Evolutionary conservation across 2,797 vertebrate genomes (phyloP).

Genomic region (Cuniculus paca): DNA sequence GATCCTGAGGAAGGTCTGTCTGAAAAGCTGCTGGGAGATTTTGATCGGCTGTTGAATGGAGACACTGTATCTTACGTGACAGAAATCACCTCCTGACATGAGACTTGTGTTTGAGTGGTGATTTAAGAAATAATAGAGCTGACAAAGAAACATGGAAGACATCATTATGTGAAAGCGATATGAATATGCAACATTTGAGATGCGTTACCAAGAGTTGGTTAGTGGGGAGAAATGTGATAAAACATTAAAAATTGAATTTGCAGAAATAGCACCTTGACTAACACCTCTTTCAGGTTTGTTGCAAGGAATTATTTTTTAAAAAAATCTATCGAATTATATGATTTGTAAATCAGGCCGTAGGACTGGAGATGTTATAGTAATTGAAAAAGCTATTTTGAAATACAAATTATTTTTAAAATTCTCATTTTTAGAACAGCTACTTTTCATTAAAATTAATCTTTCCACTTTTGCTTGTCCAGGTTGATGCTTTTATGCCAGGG

Average conservation of each 20-base stretch:
- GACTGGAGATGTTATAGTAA: not conserved
- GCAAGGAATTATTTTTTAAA: not conserved
- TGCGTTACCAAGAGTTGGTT: not conserved
- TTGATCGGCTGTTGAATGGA: constrained; percentile 69
- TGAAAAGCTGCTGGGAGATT: constrained; percentile 70
- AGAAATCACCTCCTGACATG: constrained; percentile 68
- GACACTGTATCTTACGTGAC: constrained; percentile 37
- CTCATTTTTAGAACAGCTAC: not conserved
- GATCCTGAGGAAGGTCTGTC: constrained; percentile 25
- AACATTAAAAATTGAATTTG: not conserved
- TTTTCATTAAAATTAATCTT: not conserved
- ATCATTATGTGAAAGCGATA: not conserved
- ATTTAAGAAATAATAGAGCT: constrained; percentile 55
- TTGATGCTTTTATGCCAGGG: not conserved
- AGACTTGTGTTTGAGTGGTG: constrained; percentile 23
- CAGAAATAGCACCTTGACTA: not conserved
- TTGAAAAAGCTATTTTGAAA: not conserved
- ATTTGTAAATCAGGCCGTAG: not conserved
- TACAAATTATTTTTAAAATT: not conserved
- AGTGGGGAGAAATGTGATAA: not conserved
- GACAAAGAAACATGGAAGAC: constrained; percentile 54
- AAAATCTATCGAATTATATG: not conserved
- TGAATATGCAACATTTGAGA: not conserved
- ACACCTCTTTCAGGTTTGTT: constrained; percentile 18
- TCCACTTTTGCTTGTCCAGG: not conserved